Conservation (phyloP, 2,797 vertebrate genomes). For the Eulemur albifrons region DNA sequence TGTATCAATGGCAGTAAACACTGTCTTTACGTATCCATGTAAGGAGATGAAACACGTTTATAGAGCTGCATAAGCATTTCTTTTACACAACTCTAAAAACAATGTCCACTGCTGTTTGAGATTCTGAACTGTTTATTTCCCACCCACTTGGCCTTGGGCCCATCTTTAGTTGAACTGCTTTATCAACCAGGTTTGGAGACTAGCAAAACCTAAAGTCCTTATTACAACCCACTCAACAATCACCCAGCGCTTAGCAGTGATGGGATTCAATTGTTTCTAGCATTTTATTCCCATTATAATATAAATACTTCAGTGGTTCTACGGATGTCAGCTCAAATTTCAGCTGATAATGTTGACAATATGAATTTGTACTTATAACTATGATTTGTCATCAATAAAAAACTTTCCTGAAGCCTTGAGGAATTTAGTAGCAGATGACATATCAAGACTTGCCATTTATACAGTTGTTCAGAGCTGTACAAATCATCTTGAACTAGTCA, state of each 20-base stretch:
- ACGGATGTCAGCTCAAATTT: not conserved
- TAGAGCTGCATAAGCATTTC: not conserved
- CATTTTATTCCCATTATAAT: not conserved
- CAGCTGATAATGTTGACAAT: not conserved
- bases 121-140: not conserved
- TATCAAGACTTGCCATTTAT: not conserved
- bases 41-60: not conserved
- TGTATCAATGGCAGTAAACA: not conserved
- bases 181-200: not conserved
- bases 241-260: not conserved
- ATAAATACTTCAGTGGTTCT: not conserved
- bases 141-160: not conserved
- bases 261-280: not conserved
- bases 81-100: not conserved
- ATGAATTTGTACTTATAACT: not conserved
- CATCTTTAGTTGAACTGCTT: not conserved
- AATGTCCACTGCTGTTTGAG: not conserved
- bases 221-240: not conserved
- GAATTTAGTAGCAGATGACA: not conserved
- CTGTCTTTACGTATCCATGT: not conserved
- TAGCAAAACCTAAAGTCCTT: not conserved
- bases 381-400: not conserved
- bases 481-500: not conserved
- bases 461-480: not conserved
- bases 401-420: not conserved